Conservation (phyloP, 2,888 invertebrate genomes). For the Calephelis perditalis region DNA sequence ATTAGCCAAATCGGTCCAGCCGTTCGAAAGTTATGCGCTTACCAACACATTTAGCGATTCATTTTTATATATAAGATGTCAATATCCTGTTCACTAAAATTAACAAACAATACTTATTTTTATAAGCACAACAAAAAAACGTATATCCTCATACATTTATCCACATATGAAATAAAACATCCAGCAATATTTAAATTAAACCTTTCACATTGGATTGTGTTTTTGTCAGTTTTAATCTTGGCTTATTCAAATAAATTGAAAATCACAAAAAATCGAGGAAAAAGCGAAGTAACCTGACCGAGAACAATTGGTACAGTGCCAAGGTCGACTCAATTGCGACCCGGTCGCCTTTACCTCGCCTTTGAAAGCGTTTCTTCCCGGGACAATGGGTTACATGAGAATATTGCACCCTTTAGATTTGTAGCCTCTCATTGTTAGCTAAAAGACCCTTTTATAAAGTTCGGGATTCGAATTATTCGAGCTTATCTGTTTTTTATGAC, state of each 20-base stretch:
- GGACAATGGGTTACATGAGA: slow-evolving; percentile 20
- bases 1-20: too few species aligned
- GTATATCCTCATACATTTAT: too few species aligned
- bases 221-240: slow-evolving; percentile 19
- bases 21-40: too few species aligned
- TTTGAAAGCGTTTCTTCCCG: slow-evolving; percentile 24
- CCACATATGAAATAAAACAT: too few species aligned
- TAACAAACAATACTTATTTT: too few species aligned
- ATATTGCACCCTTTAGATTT: slow-evolving; percentile 18
- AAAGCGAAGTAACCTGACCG: slow-evolving; percentile 24
- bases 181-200: too few species aligned
- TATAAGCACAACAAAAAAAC: too few species aligned
- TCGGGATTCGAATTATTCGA: slow-evolving; percentile 6
- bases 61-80: too few species aligned
- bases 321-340: slow-evolving; percentile 29
- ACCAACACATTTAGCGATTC: too few species aligned
- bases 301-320: slow-evolving; percentile 28
- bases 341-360: slow-evolving; percentile 26
- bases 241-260: slow-evolving; percentile 8
- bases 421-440: slow-evolving; percentile 9
- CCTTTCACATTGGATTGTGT: not conserved
- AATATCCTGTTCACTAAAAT: too few species aligned
- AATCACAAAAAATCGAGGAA: slow-evolving; percentile 2
- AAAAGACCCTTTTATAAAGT: slow-evolving; percentile 13
- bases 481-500: slow-evolving; percentile 7